Percentiles rank a stretch among this genome's conserved stretches.
Conservation (phyloP, 2,888 invertebrate genomes). For the Plutella xylostella region DNA sequence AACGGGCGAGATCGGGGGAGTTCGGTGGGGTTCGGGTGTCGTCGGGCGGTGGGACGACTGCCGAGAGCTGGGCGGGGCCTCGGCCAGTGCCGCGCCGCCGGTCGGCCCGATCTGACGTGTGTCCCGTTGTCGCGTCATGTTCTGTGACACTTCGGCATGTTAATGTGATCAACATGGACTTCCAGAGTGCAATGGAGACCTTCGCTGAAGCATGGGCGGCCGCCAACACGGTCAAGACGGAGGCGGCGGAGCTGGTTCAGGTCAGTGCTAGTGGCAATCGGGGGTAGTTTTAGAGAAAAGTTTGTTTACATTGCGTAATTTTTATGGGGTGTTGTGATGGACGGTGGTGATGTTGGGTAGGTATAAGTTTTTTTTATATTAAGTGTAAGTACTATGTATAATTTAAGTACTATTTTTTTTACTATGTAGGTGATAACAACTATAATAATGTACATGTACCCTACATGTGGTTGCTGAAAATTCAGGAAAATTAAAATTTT, state of each 20-base stretch:
- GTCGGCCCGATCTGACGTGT: slow-evolving; percentile 67
- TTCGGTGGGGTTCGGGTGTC: slow-evolving; percentile 67
- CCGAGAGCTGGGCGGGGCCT: slow-evolving; percentile 64
- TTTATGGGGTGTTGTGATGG: neutral
- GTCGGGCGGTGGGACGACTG: slow-evolving; percentile 36
- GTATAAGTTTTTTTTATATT: too few relatives aligned
- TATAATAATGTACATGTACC: too few relatives aligned
- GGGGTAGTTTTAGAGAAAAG: neutral
- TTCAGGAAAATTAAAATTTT: too few relatives aligned
- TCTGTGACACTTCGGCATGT: slow-evolving; percentile 58
- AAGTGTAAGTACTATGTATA: too few relatives aligned
- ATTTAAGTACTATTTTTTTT: too few relatives aligned
- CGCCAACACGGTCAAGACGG: slow-evolving; percentile 78
- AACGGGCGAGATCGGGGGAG: slow-evolving; percentile 66
- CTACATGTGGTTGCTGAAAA: too few relatives aligned
- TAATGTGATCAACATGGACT: slow-evolving; percentile 82
- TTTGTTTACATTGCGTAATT: neutral
- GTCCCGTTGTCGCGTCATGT: slow-evolving; percentile 22
- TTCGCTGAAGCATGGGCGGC: slow-evolving; percentile 98
- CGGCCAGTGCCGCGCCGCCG: slow-evolving; percentile 72
- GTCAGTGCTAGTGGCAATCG: slow-evolving; percentile 54
- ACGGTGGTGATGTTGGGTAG: too few relatives aligned
- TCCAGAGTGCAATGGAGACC: slow-evolving; percentile 98
- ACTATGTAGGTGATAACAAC: too few relatives aligned
- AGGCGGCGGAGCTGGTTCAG: slow-evolving; percentile 74